Evolutionary conservation across 2,888 invertebrate genomes (phyloP), one percentile per base, ranked within the genome.

Genomic region (Lithodes maja): DNA sequence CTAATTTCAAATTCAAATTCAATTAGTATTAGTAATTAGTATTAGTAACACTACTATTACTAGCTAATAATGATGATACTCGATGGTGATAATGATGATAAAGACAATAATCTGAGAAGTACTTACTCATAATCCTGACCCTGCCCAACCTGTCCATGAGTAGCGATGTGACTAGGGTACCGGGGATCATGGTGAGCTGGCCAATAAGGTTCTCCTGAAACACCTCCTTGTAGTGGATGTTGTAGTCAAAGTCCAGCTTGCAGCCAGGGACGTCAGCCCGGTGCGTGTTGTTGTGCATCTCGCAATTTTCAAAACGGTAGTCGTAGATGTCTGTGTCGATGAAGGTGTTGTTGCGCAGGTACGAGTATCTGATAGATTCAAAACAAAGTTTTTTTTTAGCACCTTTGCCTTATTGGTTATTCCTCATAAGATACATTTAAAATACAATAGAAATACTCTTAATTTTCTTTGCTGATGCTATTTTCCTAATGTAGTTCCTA

Each of bases 271-370:
- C 92, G 82, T 94, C 93, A 90, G 94, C 94, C 86, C 94, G 92
- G 69, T 94, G 93, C 17, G 95, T 95, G 92, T 95, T 95, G 93
- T 95, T 95, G 84, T 93, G 94, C 92, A 96, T 94, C 69, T 93
- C 94, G 93, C 96, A 96, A 52, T 95, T 95, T 55, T 94, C 93
- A 93, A 96, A 96, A 7, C 93, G 92, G 85, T 93, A 93, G 17
- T 92, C 92, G 77, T 92, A 92, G 93, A 96, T 95, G 93, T 96
- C 96, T 17, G 96, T 96, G 94, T 96, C 96, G 92, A 96, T 95
- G 93, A 96, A 96, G 92, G 96, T 96, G 93, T 92, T 95, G 94
- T 71, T 94, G 93, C 7, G 79, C 33, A 91, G 50, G 49, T 85
- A 54, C 15, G 83, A 83, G 54, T 83, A 54, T 53, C 83, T 83